These are phyloP conservation scores for Diaphora mendica DNA, from an alignment of 2,888 invertebrate genomes.

Conservation along the genomic window DNA sequence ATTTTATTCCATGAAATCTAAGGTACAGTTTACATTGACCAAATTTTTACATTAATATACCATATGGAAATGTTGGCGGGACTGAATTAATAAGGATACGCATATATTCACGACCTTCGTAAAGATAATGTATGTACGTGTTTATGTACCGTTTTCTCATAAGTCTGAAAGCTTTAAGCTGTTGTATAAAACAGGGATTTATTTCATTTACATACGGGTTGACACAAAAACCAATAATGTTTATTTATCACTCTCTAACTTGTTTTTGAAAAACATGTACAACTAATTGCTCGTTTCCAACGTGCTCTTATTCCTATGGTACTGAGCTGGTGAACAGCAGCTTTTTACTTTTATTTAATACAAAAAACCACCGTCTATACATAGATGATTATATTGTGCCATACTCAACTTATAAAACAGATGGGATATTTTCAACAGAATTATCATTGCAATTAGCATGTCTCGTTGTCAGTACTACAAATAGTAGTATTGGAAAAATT, in stretches of 20 bases:
- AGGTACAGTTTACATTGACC: background rate
- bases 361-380: background rate
- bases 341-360: background rate
- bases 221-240: background rate
- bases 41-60: constrained; percentile 22
- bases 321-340: background rate
- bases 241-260: background rate
- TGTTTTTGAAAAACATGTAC: background rate
- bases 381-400: background rate
- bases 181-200: background rate
- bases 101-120: constrained; percentile 39
- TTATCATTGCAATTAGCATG: constrained; percentile 5
- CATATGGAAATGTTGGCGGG: constrained; percentile 34
- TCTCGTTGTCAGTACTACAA: constrained; percentile 4
- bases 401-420: background rate
- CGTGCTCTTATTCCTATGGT: background rate
- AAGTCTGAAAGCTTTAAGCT: background rate
- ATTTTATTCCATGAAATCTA: background rate
- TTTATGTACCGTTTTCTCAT: constrained; percentile 42
- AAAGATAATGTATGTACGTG: constrained; percentile 21
- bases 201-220: background rate
- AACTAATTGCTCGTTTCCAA: background rate
- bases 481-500: constrained; percentile 11
- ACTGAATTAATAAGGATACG: constrained; percentile 41
- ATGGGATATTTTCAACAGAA: background rate